Evolutionary conservation across 2,797 vertebrate species (phyloP), one percentile per base, ranked within the genome.

Genomic region (Cynodonichthys magdalenae): DNA sequence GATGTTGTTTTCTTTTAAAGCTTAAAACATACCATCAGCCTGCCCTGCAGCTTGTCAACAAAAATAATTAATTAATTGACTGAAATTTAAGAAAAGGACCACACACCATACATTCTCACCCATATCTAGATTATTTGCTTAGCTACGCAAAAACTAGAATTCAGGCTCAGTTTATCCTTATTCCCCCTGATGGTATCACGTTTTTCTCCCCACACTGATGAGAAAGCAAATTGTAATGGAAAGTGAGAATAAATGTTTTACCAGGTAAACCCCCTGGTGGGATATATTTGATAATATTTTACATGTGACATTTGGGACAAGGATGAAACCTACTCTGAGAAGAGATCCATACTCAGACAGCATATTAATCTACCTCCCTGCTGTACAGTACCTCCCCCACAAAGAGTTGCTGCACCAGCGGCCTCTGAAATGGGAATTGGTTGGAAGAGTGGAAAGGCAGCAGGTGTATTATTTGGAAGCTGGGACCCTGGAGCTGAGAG

Each of bases 341-440:
- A 74, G 77, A 79, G 77, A 79, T 87, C 89, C 90, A 85, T 85
- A 88, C 85, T 91, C 29, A 71, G 87, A 88, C 84, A 87, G 79
- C 84, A 87, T 81, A 89, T 84, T 89, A 84, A 85, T 88, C 81
- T 71, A 67, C 75, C 87, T 71, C 51, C 34, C 57, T 66, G 69
- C 65, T 50, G 50, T 51, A 65, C 10, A 66, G 47, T 66, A 5
- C 80, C 53, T 57, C 69, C 69, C 75, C 76, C 82, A 77, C 82
- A 81, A 68, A 85, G 84, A 63, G 46, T 75, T 77, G 85, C 62
- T 65, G 69, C 57, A 79, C 66, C 69, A 71, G 64, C 60, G 9
- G 66, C 78, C 88, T 82, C 81, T 77, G 74, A 68, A 87, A 91
- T 89, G 66, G 87, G 86, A 85, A 83, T 78, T 72, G 47, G 63